Conservation (phyloP, 2,888 invertebrate genomes). For the Diploptera punctata region DNA sequence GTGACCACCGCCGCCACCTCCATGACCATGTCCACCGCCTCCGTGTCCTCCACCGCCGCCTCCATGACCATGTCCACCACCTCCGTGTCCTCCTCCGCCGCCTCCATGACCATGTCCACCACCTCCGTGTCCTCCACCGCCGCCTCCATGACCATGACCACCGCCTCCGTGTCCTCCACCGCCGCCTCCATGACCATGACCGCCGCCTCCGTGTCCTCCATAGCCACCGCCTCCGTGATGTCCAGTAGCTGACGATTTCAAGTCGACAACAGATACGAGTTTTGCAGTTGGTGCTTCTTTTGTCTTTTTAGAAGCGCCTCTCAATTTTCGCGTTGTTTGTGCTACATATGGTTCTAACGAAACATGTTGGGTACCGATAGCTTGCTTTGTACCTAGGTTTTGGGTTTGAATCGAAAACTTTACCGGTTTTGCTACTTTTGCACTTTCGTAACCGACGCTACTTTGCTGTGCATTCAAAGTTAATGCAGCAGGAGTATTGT, state of each 20-base stretch:
- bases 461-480: too few species aligned
- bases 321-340: not conserved
- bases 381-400: not conserved
- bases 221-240: constrained; percentile 20
- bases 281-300: not conserved
- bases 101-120: constrained; percentile 7
- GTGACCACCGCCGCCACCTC: constrained; percentile 16
- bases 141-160: not conserved
- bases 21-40: constrained; percentile 2
- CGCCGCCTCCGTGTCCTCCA: not conserved
- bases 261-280: not conserved
- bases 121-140: not conserved
- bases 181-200: not conserved
- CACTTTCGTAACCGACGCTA: not conserved
- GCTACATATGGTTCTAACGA: not conserved
- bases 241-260: constrained; percentile 12
- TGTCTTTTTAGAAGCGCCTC: not conserved
- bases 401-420: not conserved
- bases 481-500: too few species aligned
- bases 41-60: not conserved
- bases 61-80: not conserved
- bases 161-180: not conserved
- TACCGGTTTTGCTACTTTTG: not conserved
- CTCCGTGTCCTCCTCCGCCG: constrained; percentile 2
- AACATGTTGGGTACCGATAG: not conserved